Evolutionary conservation across 2,888 invertebrate species (phyloP).

Genomic region (Gymnocheta viridis): DNA sequence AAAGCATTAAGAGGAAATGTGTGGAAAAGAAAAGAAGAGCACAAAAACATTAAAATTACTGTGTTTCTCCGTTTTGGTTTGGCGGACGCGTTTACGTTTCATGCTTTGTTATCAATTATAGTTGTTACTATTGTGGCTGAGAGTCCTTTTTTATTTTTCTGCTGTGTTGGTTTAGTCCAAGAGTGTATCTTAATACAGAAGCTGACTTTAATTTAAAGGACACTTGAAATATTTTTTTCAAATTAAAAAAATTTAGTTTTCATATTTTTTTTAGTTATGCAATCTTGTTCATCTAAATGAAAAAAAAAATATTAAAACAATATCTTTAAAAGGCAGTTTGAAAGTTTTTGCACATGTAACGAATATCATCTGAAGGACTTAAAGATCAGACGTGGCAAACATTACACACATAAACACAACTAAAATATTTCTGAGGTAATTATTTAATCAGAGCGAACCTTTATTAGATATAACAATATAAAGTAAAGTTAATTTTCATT

Average conservation of each 20-base stretch:
- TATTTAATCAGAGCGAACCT: no score
- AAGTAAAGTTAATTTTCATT: no score
- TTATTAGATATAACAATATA: no score
- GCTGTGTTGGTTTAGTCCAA: constrained; percentile 33
- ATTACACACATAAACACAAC: no score
- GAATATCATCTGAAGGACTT: no score
- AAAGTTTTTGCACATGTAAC: no score
- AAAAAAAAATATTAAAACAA: no score
- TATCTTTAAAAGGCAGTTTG: no score
- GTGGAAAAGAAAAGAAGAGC: constrained; percentile 7
- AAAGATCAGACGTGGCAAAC: no score
- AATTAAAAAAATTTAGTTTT: not conserved
- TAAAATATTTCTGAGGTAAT: no score
- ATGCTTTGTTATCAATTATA: constrained; percentile 68
- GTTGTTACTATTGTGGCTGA: constrained; percentile 62
- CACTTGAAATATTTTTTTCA: not conserved
- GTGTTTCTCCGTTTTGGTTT: constrained; percentile 37
- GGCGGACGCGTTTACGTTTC: constrained; percentile 58
- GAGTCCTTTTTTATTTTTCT: constrained; percentile 6
- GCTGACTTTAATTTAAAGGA: not conserved
- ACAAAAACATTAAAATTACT: constrained; percentile 31
- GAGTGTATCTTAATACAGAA: constrained; percentile 5
- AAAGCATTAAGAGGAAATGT: constrained; percentile 1
- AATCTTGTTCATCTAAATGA: not conserved
- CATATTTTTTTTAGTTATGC: no score